Percentiles rank a stretch among this genome's conserved stretches.
Conservation (phyloP, 30 jellyfish, hydroid and myxozoan species). For the Aurelia sp. region DNA sequence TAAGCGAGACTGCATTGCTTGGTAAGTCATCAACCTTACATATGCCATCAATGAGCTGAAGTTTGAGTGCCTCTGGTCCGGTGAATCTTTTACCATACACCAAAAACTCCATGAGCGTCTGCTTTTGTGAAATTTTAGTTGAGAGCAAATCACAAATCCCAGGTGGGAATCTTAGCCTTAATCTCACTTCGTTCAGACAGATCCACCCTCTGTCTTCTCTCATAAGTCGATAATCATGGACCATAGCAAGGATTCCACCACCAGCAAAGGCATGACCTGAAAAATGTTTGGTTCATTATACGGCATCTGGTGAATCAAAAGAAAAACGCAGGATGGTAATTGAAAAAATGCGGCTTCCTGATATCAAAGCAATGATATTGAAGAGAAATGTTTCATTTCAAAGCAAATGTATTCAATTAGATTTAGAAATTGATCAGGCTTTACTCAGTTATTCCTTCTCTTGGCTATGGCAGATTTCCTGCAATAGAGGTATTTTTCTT, state of each 20-base stretch:
- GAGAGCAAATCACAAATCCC: conserved; percentile 58
- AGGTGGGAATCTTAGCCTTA: conserved; percentile 56
- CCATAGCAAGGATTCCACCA: conserved; percentile 68
- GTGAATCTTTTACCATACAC: conserved; percentile 63
- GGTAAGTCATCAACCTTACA: conserved; percentile 12
- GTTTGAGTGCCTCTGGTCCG: conserved; percentile 50
- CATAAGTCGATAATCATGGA: conserved; percentile 79
- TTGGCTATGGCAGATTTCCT: no score
- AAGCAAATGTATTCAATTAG: no score
- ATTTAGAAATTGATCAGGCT: no score
- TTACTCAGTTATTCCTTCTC: no score
- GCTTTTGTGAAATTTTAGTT: conserved; percentile 24
- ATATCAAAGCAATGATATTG: no score
- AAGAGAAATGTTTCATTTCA: no score
- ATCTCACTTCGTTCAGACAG: conserved; percentile 59
- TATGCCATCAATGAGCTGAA: conserved; percentile 37
- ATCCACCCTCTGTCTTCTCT: conserved; percentile 74
- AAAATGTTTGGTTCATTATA: no score
- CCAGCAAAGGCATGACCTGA: conserved; percentile 84
- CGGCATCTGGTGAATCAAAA: no score
- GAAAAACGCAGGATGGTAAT: no score
- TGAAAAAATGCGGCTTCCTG: no score
- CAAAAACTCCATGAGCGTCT: conserved; percentile 39
- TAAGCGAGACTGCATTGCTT: neutral
- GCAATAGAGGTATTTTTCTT: no score